Evolutionary conservation across 2,888 invertebrate species (phyloP).

Genomic region (Pelosia muscerda): DNA sequence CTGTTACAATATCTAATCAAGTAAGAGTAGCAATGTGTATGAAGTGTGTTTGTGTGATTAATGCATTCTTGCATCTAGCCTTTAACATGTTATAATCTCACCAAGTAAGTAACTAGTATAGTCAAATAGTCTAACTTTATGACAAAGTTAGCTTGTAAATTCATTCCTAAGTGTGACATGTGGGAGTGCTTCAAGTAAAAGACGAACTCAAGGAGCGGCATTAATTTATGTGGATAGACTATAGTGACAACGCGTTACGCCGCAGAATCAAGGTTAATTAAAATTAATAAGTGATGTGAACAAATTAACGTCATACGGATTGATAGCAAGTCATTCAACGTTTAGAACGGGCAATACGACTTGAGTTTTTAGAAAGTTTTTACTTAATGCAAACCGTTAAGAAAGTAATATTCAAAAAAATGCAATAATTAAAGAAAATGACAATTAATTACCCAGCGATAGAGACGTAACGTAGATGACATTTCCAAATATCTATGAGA

Average conservation of each 20-base stretch:
- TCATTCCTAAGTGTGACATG: not conserved
- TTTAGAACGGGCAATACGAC: not conserved
- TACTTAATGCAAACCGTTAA: not conserved
- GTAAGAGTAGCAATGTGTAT: too few species aligned
- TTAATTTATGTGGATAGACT: constrained; percentile 8
- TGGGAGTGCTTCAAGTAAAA: not conserved
- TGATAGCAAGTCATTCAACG: not conserved
- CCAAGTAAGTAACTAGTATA: too few species aligned
- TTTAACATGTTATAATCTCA: too few species aligned
- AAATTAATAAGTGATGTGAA: constrained; percentile 3
- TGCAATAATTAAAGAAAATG: too few species aligned
- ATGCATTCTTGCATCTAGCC: too few species aligned
- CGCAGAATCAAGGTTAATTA: constrained; percentile 12
- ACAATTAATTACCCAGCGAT: too few species aligned
- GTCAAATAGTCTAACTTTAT: not conserved
- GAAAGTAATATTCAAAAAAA: too few species aligned
- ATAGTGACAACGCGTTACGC: constrained; percentile 6
- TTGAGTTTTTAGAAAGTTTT: not conserved
- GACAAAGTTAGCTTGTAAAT: not conserved
- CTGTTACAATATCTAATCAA: too few species aligned
- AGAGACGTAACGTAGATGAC: too few species aligned
- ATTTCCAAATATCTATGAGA: too few species aligned
- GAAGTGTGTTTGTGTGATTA: too few species aligned
- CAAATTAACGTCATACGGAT: constrained; percentile 8
- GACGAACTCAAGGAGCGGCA: constrained; percentile 5